phyloP scores from a whole-genome alignment of 1,140 invertebrate species.

The Aphelinus certus region DNA sequence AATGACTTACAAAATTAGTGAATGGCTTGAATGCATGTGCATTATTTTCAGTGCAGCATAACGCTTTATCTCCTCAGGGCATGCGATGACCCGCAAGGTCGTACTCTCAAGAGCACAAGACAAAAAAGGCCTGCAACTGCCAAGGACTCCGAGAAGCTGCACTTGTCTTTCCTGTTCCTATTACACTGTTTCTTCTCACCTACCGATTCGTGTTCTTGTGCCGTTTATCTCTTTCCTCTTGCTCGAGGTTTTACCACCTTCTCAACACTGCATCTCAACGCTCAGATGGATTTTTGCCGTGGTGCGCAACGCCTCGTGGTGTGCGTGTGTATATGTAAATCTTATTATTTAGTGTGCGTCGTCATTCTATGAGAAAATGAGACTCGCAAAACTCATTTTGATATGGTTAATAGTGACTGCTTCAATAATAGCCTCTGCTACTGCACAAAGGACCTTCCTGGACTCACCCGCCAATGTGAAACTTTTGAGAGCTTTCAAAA shows the following conservation, averaged over 20 bases:
- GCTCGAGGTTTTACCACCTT: no score
- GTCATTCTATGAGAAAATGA: no score
- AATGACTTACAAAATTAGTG: no score
- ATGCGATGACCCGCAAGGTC: constrained; percentile 1
- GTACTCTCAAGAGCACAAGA: background rate
- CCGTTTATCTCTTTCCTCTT: no score
- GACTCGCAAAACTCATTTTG: background rate
- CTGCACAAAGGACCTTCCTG: constrained; percentile 43
- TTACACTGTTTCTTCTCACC: no score
- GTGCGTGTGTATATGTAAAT: no score
- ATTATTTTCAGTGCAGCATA: no score
- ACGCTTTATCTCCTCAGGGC: background rate
- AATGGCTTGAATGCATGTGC: no score
- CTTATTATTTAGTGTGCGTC: no score
- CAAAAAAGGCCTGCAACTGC: no score
- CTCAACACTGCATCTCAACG: background rate
- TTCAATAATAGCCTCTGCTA: background rate
- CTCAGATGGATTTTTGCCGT: constrained; percentile 23
- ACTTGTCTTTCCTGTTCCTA: no score
- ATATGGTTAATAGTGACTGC: constrained; percentile 11
- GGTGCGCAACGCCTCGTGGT: background rate
- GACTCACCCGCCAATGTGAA: constrained; percentile 44
- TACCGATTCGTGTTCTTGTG: no score
- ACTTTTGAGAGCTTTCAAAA: constrained; percentile 39
- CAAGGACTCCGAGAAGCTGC: background rate